Evolutionary conservation across 2,888 invertebrate species (phyloP).

Genomic region (Prionchulus punctatus): DNA sequence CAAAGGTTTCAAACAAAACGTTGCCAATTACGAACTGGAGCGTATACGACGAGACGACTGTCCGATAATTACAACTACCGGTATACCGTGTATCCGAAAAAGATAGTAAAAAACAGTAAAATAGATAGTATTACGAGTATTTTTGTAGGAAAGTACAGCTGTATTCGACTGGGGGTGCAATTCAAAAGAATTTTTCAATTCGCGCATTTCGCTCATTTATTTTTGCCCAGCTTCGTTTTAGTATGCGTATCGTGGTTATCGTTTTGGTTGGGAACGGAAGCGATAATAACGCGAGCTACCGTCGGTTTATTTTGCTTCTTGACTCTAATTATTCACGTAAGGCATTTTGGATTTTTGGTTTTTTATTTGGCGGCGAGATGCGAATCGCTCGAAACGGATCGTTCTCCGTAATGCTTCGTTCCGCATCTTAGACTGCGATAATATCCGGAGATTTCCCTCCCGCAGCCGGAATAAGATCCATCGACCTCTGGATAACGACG

Average conservation of each 20-base stretch:
- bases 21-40: background rate
- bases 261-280: background rate
- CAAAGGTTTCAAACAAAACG: background rate
- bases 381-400: too few species aligned
- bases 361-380: too few species aligned
- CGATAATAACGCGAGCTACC: background rate
- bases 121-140: background rate
- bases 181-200: background rate
- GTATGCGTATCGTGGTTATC: background rate
- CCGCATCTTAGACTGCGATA: background rate
- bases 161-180: background rate
- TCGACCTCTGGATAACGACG: background rate
- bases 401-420: background rate
- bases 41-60: background rate
- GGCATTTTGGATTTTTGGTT: background rate
- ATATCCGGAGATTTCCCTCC: background rate
- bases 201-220: background rate
- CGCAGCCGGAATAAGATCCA: background rate
- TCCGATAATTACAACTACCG: background rate
- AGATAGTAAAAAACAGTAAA: background rate
- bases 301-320: background rate
- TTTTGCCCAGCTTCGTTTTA: background rate
- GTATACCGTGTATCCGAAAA: too few species aligned
- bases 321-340: background rate
- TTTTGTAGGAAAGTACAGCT: background rate